These are phyloP conservation scores for Caranx ignobilis DNA, from an alignment of 2,113 vertebrate genomes.

Conservation along the genomic window DNA sequence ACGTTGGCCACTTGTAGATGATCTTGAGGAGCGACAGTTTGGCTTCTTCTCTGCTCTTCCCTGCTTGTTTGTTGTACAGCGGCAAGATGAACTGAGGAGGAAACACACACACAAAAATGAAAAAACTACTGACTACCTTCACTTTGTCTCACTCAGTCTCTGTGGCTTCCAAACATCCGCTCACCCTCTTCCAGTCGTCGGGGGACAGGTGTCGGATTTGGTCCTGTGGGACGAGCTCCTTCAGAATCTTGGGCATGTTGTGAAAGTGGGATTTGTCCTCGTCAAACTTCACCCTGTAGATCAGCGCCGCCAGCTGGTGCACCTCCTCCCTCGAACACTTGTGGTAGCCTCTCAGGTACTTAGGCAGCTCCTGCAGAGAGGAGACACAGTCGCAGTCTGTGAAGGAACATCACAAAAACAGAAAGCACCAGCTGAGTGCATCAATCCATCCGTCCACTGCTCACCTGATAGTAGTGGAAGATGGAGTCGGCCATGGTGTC, in stretches of 20 bases:
- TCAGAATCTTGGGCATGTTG: constrained; percentile 92
- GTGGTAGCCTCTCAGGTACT: constrained; percentile 98
- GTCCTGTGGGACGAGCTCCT: constrained; percentile 95
- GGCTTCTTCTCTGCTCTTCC: constrained; percentile 94
- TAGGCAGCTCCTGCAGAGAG: constrained; percentile 91
- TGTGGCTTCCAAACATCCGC: background rate
- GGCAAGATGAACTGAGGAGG: constrained; percentile 89
- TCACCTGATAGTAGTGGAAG: constrained; percentile 98
- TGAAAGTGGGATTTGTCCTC: constrained; percentile 96
- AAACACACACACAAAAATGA: background rate
- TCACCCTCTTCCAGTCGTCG: constrained; percentile 97
- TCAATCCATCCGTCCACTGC: too few species aligned
- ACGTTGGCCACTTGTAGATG: constrained; percentile 97
- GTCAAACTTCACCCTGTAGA: constrained; percentile 96
- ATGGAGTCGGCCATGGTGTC: constrained; percentile 97
- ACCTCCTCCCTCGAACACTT: constrained; percentile 94
- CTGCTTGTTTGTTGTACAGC: constrained; percentile 93
- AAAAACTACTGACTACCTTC: too few species aligned
- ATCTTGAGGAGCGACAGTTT: constrained; percentile 96
- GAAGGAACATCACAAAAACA: too few species aligned
- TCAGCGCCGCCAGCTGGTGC: constrained; percentile 92
- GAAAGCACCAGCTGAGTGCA: too few species aligned
- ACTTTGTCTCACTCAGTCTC: background rate
- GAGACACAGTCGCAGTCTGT: too few species aligned
- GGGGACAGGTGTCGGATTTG: constrained; percentile 91